Base-by-base conservation (phyloP, 2,888 invertebrate genomes). In the Pachliopta kotzebuea region DNA sequence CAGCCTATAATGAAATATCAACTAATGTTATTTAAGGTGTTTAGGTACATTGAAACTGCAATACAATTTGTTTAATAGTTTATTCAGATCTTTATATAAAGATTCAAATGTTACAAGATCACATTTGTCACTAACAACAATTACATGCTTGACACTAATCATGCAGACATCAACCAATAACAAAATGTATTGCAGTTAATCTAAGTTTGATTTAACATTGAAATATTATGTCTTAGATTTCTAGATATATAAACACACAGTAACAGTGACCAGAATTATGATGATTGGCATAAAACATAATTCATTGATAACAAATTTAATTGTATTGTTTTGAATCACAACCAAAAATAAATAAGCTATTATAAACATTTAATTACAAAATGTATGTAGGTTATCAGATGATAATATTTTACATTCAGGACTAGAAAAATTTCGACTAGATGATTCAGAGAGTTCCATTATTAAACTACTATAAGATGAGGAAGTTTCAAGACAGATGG, bases 1-100 rank as follows among this genome's bases (percentile, higher is more conserved):
- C 98, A 80, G 98, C 98, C 96, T 97, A 88, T 69, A 90, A 92
- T 76, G 69, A 83, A 80, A 80, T 69, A 68, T 53, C 31, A 49
- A 63, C 42, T 50, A 54, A 49, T 68, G 68, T 73, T 74, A 78
- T 68, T 72, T 72, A 72, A 78, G 77, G 79, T 78, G 72, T 2
- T 67, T 65, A 80, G 80, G 81, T 75, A 68, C 76, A 92, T 84
- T 85, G 78, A 92, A 92, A 92, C 92, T 92, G 92, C 92, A 92
- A 92, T 92, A 92, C 92, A 90, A 86, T 86, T 89, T 88, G 83
- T 82, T 76, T 75, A 84, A 80, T 79, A 74, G 67, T 89, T 90
- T 90, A 89, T 90, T 90, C 70, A 84, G 78, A 81, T 81, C 76
- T 76, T 74, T 80, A 72, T 75, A 79, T 72, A 79, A 72, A 75